phyloP scores from a whole-genome alignment of 2,797 vertebrate species.

The Enteromius thamalakanensis region DNA sequence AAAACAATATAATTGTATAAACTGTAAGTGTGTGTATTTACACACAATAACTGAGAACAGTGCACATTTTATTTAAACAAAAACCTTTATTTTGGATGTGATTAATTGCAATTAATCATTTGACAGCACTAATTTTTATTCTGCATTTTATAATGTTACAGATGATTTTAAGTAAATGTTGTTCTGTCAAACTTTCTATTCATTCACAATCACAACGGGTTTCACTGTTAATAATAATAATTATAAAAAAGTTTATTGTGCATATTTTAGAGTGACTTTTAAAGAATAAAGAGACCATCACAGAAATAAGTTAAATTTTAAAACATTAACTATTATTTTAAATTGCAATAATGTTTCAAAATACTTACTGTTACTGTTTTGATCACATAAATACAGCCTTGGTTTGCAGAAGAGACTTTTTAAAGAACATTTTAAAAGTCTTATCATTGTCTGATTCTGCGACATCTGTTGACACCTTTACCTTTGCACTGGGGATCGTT shows the following conservation, averaged over 20 bases:
- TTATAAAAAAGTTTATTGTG: background rate
- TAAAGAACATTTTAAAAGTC: background rate
- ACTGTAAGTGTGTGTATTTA: no score
- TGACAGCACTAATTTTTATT: background rate
- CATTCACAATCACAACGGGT: background rate
- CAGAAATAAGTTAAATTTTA: background rate
- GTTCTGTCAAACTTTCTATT: background rate
- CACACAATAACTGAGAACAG: no score
- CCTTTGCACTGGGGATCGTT: conserved; percentile 61
- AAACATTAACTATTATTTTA: background rate
- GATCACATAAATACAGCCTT: background rate
- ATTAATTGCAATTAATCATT: no score
- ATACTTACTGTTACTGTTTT: background rate
- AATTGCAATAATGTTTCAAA: background rate
- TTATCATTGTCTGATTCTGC: conserved; percentile 18
- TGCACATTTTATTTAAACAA: no score
- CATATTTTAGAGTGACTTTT: background rate
- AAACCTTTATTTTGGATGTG: no score
- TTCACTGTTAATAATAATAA: background rate
- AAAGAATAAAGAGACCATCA: background rate
- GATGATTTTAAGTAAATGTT: background rate
- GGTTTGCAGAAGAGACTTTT: background rate
- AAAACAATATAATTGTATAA: no score
- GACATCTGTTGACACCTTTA: conserved; percentile 58
- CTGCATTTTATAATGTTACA: background rate